Evolutionary conservation across 2,888 invertebrate genomes (phyloP).

Genomic region (Automeris io): DNA sequence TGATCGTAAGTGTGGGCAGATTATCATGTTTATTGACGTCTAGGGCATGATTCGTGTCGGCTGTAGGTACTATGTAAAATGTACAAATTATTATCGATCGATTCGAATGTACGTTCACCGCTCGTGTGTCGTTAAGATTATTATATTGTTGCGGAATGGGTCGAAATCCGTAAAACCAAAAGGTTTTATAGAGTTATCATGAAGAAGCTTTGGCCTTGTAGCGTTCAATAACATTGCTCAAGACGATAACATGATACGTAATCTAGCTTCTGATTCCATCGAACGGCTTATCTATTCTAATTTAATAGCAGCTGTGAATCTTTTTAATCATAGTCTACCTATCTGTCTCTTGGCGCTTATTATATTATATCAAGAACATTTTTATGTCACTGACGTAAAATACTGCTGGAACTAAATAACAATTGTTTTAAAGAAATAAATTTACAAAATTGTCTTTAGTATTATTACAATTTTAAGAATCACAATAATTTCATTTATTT

Average conservation of each 20-base stretch:
- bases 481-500: too few species aligned
- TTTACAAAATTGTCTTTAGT: too few species aligned
- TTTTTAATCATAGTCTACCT: conserved; percentile 13
- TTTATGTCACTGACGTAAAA: conserved; percentile 24
- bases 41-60: conserved; percentile 32
- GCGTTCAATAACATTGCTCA: conserved; percentile 61
- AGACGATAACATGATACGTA: conserved; percentile 57
- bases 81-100: conserved; percentile 33
- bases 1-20: conserved; percentile 17
- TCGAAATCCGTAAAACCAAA: conserved; percentile 64
- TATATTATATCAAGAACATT: conserved; percentile 18
- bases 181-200: conserved; percentile 70
- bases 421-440: too few species aligned
- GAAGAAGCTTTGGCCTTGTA: conserved; percentile 62
- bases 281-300: conserved; percentile 35
- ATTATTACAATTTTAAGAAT: too few species aligned
- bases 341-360: conserved; percentile 4
- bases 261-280: conserved; percentile 59
- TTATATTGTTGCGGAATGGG: conserved; percentile 63
- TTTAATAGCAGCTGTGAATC: neutral
- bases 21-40: conserved; percentile 36
- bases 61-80: conserved; percentile 35
- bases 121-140: conserved; percentile 61
- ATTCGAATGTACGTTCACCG: conserved; percentile 40
- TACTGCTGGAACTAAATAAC: too few species aligned